Percentiles rank a stretch among this genome's conserved stretches.
Evolutionary conservation across 2,113 vertebrate genomes (phyloP).

Genomic region (Calidris pugnax): DNA sequence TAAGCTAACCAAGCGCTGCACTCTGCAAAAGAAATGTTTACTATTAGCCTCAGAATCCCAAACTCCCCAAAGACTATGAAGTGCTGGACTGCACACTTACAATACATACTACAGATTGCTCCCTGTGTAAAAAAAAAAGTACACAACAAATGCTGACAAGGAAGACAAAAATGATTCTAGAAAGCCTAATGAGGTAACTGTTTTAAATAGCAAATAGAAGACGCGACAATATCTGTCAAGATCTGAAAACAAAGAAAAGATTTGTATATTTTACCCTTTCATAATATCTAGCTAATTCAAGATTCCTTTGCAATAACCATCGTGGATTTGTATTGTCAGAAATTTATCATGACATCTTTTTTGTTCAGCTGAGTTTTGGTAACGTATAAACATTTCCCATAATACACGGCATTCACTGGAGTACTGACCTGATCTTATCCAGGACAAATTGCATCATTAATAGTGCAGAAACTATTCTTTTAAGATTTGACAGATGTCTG

Average conservation of each 20-base stretch:
- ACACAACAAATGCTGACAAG: not conserved
- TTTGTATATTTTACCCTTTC: not conserved
- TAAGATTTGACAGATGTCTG: not conserved
- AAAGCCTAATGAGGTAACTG: not conserved
- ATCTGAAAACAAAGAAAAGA: not conserved
- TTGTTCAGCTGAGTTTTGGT: not conserved
- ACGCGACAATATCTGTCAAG: not conserved
- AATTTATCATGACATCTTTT: not conserved
- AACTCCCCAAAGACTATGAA: not conserved
- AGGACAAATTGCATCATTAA: not conserved
- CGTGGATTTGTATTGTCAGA: not conserved
- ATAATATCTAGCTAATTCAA: not conserved
- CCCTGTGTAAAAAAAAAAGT: not conserved
- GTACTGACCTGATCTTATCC: rapidly evolving
- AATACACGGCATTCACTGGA: not conserved
- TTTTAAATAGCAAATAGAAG: not conserved
- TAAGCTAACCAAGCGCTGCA: not conserved
- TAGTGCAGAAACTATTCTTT: not conserved
- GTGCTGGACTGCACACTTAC: not conserved
- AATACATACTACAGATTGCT: not conserved
- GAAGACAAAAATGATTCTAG: not conserved
- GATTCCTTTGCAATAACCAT: not conserved
- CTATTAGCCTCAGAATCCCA: not conserved
- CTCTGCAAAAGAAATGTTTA: not conserved
- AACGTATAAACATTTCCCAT: not conserved